A percentile compares a stretch with the other conserved stretches of the same genome.
phyloP scores from a whole-genome alignment of 30 jellyfish, hydroid and myxozoan species.

The Hydra vulgaris region DNA sequence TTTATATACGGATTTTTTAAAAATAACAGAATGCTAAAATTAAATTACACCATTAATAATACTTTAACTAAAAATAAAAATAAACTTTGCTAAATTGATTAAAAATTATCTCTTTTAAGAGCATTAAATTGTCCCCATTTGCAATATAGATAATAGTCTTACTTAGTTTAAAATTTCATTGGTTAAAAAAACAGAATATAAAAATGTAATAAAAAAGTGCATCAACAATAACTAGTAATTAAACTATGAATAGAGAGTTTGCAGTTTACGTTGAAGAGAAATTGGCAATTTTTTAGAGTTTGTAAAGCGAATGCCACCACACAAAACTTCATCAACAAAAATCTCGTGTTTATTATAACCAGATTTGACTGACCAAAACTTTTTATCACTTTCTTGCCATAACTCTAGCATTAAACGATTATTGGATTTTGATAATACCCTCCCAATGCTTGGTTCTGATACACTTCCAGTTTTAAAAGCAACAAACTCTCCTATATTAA shows the following conservation, averaged over 20 bases:
- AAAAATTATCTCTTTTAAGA: too few relatives aligned
- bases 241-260: neutral
- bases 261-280: slow-evolving; percentile 10
- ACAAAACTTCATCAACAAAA: neutral
- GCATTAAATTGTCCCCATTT: too few relatives aligned
- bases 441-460: slow-evolving; percentile 5
- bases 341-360: neutral
- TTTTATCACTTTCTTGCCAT: slow-evolving; percentile 12
- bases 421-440: neutral
- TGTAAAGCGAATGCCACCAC: neutral
- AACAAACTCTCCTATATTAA: slow-evolving; percentile 9
- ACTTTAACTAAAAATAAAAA: too few relatives aligned
- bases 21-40: too few relatives aligned
- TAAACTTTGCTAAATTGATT: too few relatives aligned
- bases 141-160: too few relatives aligned
- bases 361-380: neutral
- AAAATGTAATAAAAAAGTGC: neutral
- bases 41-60: too few relatives aligned
- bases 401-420: neutral
- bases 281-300: slow-evolving; percentile 2
- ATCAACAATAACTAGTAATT: too few relatives aligned
- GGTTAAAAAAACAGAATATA: too few relatives aligned
- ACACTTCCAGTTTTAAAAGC: slow-evolving; percentile 6
- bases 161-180: too few relatives aligned
- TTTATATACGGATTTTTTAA: too few relatives aligned